phyloP scores from a whole-genome alignment of 2,888 invertebrate species.

The Colletes collaris region DNA sequence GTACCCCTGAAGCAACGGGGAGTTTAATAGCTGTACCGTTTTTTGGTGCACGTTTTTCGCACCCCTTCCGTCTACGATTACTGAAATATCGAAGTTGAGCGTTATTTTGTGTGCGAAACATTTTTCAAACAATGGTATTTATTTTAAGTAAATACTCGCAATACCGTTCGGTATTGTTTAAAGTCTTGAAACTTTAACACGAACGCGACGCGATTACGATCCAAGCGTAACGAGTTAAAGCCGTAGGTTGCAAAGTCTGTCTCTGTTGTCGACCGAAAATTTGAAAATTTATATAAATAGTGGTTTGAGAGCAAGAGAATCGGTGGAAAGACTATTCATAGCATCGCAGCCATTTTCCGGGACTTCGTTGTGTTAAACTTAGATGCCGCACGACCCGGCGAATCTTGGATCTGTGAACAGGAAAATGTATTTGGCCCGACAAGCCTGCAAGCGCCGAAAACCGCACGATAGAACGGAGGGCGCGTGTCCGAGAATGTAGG shows the following conservation, averaged over 20 bases:
- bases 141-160: not conserved
- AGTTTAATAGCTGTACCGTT: conserved; percentile 5
- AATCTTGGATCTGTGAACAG: conserved; percentile 53
- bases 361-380: conserved; percentile 77
- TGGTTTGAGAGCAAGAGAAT: conserved; percentile 71
- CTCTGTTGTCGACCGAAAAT: conserved; percentile 4
- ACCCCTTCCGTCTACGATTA: not conserved
- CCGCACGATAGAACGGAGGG: not conserved
- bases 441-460: conserved; percentile 1
- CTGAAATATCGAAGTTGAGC: not conserved
- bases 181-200: too few species aligned
- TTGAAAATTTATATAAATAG: conserved; percentile 70
- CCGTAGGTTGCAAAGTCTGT: not conserved
- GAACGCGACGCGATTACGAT: too few species aligned
- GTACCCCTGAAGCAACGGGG: conserved; percentile 38
- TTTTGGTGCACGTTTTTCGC: conserved; percentile 7
- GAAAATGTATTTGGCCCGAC: conserved; percentile 62
- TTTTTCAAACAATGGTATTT: not conserved
- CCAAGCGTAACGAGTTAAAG: not conserved
- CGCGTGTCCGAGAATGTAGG: not conserved
- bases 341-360: conserved; percentile 78
- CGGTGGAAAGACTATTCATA: conserved; percentile 75
- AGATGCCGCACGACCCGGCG: conserved; percentile 70
- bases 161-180: too few species aligned
- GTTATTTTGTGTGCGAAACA: not conserved